A percentile compares a stretch with the other conserved stretches of the same genome.
These are phyloP conservation scores for Taurulus bubalis DNA, from an alignment of 2,113 vertebrate genomes.

Conservation along the genomic window DNA sequence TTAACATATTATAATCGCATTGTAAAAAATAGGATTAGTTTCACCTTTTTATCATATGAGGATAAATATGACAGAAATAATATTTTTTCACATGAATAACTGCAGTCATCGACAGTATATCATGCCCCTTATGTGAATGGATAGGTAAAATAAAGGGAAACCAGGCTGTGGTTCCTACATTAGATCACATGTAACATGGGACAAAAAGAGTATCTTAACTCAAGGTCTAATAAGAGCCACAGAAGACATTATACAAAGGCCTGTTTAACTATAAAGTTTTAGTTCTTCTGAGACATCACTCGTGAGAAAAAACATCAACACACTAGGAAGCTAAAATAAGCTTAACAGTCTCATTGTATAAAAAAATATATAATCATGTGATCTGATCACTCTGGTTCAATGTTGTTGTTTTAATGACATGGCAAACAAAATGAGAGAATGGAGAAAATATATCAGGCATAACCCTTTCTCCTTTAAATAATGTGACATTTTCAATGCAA, in stretches of 20 bases:
- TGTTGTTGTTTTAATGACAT: background rate
- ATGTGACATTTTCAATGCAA: background rate
- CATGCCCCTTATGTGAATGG: background rate
- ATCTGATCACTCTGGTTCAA: background rate
- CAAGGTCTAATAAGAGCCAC: background rate
- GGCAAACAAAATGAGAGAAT: constrained; percentile 15
- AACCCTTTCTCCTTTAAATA: background rate
- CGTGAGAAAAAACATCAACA: background rate
- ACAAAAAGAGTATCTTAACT: background rate
- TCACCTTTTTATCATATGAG: background rate
- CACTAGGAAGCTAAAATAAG: background rate
- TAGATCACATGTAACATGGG: no score
- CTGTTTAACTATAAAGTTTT: background rate
- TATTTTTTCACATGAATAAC: background rate
- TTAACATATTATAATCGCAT: background rate
- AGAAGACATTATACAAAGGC: background rate
- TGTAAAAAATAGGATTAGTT: background rate
- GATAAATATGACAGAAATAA: background rate
- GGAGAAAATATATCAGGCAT: constrained; percentile 9
- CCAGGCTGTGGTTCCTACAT: background rate
- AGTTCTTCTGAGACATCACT: background rate
- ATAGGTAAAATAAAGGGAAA: background rate
- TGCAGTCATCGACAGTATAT: background rate
- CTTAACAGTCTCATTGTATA: background rate
- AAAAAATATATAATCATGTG: background rate